Evolutionary conservation across 2,113 vertebrate genomes (phyloP), one percentile per base, ranked within the genome.

Genomic region (Sylvietta virens): DNA sequence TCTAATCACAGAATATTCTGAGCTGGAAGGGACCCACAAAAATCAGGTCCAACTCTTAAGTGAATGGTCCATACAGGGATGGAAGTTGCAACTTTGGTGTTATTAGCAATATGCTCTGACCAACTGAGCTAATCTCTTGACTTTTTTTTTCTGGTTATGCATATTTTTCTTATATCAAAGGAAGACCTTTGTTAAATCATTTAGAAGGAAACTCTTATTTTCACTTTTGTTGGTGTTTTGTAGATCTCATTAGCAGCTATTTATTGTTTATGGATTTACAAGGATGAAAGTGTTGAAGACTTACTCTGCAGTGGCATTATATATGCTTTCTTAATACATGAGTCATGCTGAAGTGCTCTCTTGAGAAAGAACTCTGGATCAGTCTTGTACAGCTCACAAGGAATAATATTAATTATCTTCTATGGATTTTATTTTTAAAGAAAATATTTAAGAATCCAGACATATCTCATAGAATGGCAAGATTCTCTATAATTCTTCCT

Each of bases 61-160:
- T 11, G 44, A 31, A 13, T 50, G 26, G 16, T 15, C 17, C 9
- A 27, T 50, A 27, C 10, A 42, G 31, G 17, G 26, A 31, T 67
- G 10, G 19, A 57, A 76, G 13, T 31, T 3, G 2, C 0, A 0
- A 42, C 61, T 51, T 21, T 48, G 51, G 5, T 28, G 7, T 50
- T 66, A 42, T 22, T 35, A 35, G 13, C 61, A 57, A 21, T 22
- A 35, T 13, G 7, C 30, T 66, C 17, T 58, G 27, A 35, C 31
- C 44, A 44, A 8, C 10, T 67, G 33, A 67, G 14, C 11, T 42
- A 26, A 66, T 21, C 7, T 50, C 2, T 0, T 77, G 35, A 2
- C 2, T 5, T 40, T 78, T 56, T 80, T 82, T 60, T 50, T 2
- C 16, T 54, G 28, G 7, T 78, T 74, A 48, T 1, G 6, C 12